Conservation (phyloP, 2,113 vertebrate species). For the Glaucidium brasilianum region DNA sequence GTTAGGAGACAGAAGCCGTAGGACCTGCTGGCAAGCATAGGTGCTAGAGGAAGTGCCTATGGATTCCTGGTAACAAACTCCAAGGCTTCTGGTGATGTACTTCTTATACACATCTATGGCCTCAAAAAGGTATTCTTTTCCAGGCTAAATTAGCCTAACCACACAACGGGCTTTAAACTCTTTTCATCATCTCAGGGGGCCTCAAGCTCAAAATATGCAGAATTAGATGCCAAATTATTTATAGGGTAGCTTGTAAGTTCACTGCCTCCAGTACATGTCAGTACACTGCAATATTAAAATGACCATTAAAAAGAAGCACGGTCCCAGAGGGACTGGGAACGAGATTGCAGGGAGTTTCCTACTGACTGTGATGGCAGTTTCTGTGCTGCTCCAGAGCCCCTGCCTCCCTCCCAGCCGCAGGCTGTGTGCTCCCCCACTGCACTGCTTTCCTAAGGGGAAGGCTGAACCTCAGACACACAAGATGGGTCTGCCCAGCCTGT, state of each 20-base stretch:
- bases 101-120: neutral
- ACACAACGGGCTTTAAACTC: conserved; percentile 29
- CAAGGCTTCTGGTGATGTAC: neutral
- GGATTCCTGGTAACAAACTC: conserved; percentile 63
- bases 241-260: conserved; percentile 59
- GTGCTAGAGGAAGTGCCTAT: conserved; percentile 70
- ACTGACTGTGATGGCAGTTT: neutral
- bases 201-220: conserved; percentile 53
- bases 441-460: neutral
- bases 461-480: neutral
- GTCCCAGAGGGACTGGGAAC: conserved; percentile 22
- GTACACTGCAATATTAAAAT: conserved; percentile 64
- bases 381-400: neutral
- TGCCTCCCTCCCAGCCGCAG: neutral
- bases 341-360: conserved; percentile 1
- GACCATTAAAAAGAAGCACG: conserved; percentile 61
- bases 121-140: neutral
- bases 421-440: neutral
- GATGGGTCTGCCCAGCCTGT: neutral
- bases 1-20: conserved; percentile 72
- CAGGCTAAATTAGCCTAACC: conserved; percentile 24
- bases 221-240: conserved; percentile 65
- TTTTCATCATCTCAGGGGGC: conserved; percentile 37
- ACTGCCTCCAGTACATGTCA: conserved; percentile 53
- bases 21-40: conserved; percentile 77